A percentile compares a stretch with the other conserved stretches of the same genome.
phyloP scores from a whole-genome alignment of 1,140 invertebrate species.

The Drosophila fuyamai region DNA sequence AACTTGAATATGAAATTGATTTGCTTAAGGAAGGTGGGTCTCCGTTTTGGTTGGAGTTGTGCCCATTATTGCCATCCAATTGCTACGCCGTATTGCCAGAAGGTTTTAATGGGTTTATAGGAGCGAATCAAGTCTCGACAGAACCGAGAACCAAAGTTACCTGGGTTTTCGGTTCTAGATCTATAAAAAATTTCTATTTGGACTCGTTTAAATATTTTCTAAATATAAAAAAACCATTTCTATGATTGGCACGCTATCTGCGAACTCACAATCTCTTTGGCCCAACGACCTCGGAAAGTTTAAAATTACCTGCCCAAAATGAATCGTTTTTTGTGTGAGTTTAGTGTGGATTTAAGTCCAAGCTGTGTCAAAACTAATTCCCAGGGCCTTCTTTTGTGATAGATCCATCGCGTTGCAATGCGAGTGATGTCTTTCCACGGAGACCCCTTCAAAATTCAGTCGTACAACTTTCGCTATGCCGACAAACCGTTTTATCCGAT shows the following conservation, averaged over 20 bases:
- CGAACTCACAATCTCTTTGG: slow-evolving; percentile 31
- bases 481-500: slow-evolving; percentile 55
- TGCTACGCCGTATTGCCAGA: slow-evolving; percentile 49
- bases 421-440: slow-evolving; percentile 64
- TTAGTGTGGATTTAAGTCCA: neutral
- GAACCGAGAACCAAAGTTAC: slow-evolving; percentile 36
- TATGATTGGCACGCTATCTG: slow-evolving; percentile 40
- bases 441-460: slow-evolving; percentile 81
- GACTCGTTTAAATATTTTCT: slow-evolving; percentile 22
- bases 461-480: slow-evolving; percentile 78
- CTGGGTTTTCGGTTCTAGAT: slow-evolving; percentile 36
- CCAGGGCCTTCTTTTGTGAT: slow-evolving; percentile 10
- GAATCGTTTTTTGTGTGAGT: slow-evolving; percentile 54
- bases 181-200: slow-evolving; percentile 31
- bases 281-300: slow-evolving; percentile 13
- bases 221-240: slow-evolving; percentile 18
- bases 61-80: slow-evolving; percentile 22
- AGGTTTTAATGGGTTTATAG: slow-evolving; percentile 48
- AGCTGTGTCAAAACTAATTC: slow-evolving; percentile 15
- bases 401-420: slow-evolving; percentile 42
- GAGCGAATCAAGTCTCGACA: neutral
- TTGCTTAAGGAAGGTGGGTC: slow-evolving; percentile 72
- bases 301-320: slow-evolving; percentile 62
- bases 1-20: slow-evolving; percentile 74
- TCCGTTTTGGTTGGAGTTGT: neutral